phyloP scores from a whole-genome alignment of 2,888 invertebrate genomes.

The Hydropsyche betteni region DNA sequence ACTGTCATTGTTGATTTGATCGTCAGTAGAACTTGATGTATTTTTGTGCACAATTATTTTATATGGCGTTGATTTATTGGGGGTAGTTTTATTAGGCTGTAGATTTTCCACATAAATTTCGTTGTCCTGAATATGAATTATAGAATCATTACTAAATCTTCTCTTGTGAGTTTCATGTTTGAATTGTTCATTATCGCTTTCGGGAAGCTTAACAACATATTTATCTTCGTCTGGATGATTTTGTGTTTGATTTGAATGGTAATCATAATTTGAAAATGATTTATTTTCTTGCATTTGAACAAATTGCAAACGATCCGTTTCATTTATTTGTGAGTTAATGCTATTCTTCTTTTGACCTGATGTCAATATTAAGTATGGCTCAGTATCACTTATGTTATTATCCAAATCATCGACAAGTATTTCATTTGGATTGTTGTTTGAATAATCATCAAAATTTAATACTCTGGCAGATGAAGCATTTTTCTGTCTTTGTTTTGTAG shows the following conservation, averaged over 20 bases:
- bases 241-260: not conserved
- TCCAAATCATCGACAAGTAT: too few species aligned
- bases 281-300: constrained; percentile 8
- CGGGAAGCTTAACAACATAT: constrained; percentile 45
- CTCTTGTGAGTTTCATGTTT: constrained; percentile 3
- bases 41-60: constrained; percentile 45
- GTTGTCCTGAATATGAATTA: not conserved
- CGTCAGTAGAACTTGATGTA: not conserved
- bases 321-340: constrained; percentile 39
- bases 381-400: constrained; percentile 37
- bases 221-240: constrained; percentile 13
- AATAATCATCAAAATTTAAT: too few species aligned
- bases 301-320: constrained; percentile 28
- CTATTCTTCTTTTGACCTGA: constrained; percentile 30
- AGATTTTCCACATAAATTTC: not conserved
- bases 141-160: not conserved
- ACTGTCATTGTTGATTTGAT: not conserved
- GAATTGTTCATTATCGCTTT: constrained; percentile 46
- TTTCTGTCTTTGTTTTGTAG: too few species aligned
- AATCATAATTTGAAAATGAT: not conserved
- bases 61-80: constrained; percentile 26
- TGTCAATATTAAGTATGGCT: constrained; percentile 38
- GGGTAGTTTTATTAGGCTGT: not conserved
- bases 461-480: too few species aligned
- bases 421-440: too few species aligned